Base-by-base conservation (phyloP, 1,140 invertebrate species). In the Zaprionus capensis region DNA sequence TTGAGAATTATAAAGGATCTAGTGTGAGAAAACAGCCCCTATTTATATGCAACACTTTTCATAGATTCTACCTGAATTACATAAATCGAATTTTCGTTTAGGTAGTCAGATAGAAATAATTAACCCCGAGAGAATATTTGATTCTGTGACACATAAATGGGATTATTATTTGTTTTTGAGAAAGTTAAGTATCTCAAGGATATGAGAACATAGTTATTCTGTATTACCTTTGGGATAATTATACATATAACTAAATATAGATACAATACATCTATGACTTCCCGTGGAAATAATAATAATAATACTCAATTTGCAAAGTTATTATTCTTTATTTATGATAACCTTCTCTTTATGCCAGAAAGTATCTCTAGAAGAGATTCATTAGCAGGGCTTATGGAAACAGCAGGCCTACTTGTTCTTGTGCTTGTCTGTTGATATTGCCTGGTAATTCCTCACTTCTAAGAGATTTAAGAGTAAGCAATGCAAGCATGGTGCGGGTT, bases 171-270 rank as follows among this genome's bases (percentile, higher is more conserved):
- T 58, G 94, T 96, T 90, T 92, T 78, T 92, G 90, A 93, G 91
- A 92, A 91, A 92, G 91, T 71, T 80, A 93, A 86, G 81, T 92
- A 66, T 91, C 82, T 24, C 78, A 92, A 84, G 94, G 93, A 71
- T 81, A 94, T 95, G 94, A 69, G 92, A 95, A 93, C 94, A 94
- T 93, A 93, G 93, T 76, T 94, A 94, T 93, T 84, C 79, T 90
- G 93, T 95, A 92, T 91, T 95, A 85, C 93, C 94, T 38, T 76
- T 94, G 31, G 9, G 9, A 34, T 34, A 34, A 34, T 11, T 11
- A 34, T 34, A 11, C 31, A 34, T 31, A 31, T 11, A 11, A 34
- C 9, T 34, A 34, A 34, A 34, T 41, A 41, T 15, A n/a, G 38
- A 12, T 41, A n/a, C 5, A 7, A 41, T 2, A 41, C n/a, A 6